A percentile compares a stretch with the other conserved stretches of the same genome.
Evolutionary conservation across 23 tunicate species (phyloP).

Genomic region (Ascidia mentula): DNA sequence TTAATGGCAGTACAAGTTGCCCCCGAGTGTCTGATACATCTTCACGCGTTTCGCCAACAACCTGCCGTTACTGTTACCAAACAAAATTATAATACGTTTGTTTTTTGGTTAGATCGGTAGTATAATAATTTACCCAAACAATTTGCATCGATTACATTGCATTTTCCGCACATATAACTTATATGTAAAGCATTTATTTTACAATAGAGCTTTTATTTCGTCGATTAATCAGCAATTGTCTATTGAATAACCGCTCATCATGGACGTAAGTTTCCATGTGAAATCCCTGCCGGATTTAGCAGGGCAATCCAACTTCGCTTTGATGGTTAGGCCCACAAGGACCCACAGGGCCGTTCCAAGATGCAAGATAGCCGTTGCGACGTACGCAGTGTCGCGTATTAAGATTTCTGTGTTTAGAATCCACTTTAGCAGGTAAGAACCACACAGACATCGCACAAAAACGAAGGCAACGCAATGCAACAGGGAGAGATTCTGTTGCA

Average conservation of each 20-base stretch:
- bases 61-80: too few relatives aligned
- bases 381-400: slow-evolving; percentile 63
- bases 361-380: slow-evolving; percentile 42
- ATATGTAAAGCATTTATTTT: too few relatives aligned
- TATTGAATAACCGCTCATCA: neutral
- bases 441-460: slow-evolving; percentile 49
- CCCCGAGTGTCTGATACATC: too few relatives aligned
- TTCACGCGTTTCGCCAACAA: too few relatives aligned
- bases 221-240: too few relatives aligned
- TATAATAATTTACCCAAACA: too few relatives aligned
- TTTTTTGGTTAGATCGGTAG: too few relatives aligned
- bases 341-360: slow-evolving; percentile 64
- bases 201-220: too few relatives aligned
- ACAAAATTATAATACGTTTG: too few relatives aligned
- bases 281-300: neutral
- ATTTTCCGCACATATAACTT: too few relatives aligned
- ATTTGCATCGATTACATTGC: too few relatives aligned
- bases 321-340: slow-evolving; percentile 38
- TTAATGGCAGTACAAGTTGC: too few relatives aligned
- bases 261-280: neutral
- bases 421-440: slow-evolving; percentile 41
- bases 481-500: slow-evolving; percentile 31
- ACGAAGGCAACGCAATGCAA: slow-evolving; percentile 56
- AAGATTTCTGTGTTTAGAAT: slow-evolving; percentile 48
- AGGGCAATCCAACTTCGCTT: slow-evolving; percentile 25